These are phyloP conservation scores for Pachliopta kotzebuea DNA, from an alignment of 2,888 invertebrate species.

Conservation along the genomic window DNA sequence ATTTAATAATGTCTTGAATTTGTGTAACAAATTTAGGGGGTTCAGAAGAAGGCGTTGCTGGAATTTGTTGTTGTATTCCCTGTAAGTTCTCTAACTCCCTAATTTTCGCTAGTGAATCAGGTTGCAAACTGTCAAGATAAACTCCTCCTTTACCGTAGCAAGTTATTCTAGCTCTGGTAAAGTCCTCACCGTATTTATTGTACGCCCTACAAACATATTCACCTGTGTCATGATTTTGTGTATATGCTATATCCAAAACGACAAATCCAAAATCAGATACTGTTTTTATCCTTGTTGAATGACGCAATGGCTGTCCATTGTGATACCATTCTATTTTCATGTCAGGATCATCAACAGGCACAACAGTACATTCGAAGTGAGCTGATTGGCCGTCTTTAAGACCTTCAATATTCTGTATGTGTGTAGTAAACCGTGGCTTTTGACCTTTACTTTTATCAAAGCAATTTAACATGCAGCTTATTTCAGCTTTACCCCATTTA, in stretches of 20 bases:
- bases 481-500: constrained; percentile 93
- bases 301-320: constrained; percentile 93
- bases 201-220: constrained; percentile 96
- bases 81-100: constrained; percentile 90
- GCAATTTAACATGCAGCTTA: constrained; percentile 90
- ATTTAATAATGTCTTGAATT: constrained; percentile 89
- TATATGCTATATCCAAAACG: constrained; percentile 95
- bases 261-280: constrained; percentile 98
- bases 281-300: constrained; percentile 94
- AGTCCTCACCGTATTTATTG: constrained; percentile 95
- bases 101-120: constrained; percentile 93
- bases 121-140: constrained; percentile 93
- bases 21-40: constrained; percentile 95
- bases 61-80: constrained; percentile 83
- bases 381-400: constrained; percentile 96
- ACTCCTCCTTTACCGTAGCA: constrained; percentile 93
- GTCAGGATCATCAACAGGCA: constrained; percentile 96
- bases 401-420: constrained; percentile 90
- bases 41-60: constrained; percentile 85
- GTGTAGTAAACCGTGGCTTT: constrained; percentile 93
- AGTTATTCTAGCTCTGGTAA: constrained; percentile 90
- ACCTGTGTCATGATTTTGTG: constrained; percentile 95
- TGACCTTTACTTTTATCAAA: constrained; percentile 92
- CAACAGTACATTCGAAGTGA: constrained; percentile 96
- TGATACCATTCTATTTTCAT: constrained; percentile 98